These are phyloP conservation scores for Uloborus plumipes DNA, from an alignment of 2,888 invertebrate genomes.

Conservation along the genomic window DNA sequence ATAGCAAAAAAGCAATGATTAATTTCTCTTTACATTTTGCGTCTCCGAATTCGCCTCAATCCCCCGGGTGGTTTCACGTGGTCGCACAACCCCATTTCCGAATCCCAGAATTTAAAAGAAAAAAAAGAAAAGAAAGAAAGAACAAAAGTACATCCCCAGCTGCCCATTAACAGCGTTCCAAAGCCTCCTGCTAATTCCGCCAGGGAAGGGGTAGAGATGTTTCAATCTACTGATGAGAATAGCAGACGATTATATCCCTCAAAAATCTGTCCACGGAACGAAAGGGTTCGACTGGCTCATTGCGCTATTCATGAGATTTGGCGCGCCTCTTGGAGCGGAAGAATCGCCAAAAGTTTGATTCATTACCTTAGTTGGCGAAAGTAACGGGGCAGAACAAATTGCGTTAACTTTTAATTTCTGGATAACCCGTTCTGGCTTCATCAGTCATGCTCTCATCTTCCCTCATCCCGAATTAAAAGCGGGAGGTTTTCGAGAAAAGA, in stretches of 20 bases:
- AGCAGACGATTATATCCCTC: conserved; percentile 52
- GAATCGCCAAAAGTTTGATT: conserved; percentile 63
- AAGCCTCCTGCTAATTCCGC: conserved; percentile 1
- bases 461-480: conserved; percentile 15
- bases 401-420: conserved; percentile 61
- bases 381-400: conserved; percentile 59
- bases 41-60: too few relatives aligned
- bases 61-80: not conserved
- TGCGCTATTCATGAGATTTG: conserved; percentile 62
- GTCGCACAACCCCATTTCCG: not conserved
- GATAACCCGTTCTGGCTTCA: conserved; percentile 40
- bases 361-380: conserved; percentile 63
- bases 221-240: conserved; percentile 56
- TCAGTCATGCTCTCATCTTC: conserved; percentile 26
- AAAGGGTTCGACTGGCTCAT: conserved; percentile 58
- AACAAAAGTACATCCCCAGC: conserved; percentile 12
- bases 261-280: conserved; percentile 30
- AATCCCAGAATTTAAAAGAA: conserved; percentile 29
- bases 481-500: too few relatives aligned
- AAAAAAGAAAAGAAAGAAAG: not conserved
- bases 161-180: conserved; percentile 24
- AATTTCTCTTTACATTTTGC: too few relatives aligned
- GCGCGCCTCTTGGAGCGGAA: conserved; percentile 52
- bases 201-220: conserved; percentile 12
- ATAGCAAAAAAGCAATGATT: too few relatives aligned